Conservation (phyloP, 1,140 invertebrate genomes). For the Heliothis virescens region DNA sequence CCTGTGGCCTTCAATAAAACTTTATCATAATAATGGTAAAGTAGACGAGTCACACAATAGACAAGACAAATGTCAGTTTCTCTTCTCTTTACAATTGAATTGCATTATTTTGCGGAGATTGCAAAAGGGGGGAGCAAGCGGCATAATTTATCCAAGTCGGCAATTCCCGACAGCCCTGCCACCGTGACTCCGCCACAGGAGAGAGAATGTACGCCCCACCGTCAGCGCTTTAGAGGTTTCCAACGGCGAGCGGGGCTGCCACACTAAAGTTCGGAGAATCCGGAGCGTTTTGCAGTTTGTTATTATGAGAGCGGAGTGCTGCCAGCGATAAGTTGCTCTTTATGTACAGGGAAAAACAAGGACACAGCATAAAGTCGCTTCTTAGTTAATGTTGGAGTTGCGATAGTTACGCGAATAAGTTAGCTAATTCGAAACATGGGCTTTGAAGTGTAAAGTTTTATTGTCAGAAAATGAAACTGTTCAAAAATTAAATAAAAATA, state of each 20-base stretch:
- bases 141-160: slow-evolving; percentile 79
- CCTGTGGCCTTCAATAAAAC: slow-evolving; percentile 24
- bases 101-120: slow-evolving; percentile 78
- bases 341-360: slow-evolving; percentile 70
- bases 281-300: slow-evolving; percentile 81
- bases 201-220: slow-evolving; percentile 67
- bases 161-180: slow-evolving; percentile 79
- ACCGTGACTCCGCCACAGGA: slow-evolving; percentile 68
- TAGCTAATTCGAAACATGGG: slow-evolving; percentile 34
- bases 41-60: slow-evolving; percentile 53
- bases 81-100: slow-evolving; percentile 66
- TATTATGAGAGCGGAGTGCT: slow-evolving; percentile 68
- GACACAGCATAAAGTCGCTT: slow-evolving; percentile 63
- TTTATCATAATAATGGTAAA: slow-evolving; percentile 43
- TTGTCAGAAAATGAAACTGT: not conserved
- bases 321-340: slow-evolving; percentile 73
- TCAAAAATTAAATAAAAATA: not conserved
- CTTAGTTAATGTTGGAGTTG: slow-evolving; percentile 55
- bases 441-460: slow-evolving; percentile 8
- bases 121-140: slow-evolving; percentile 75
- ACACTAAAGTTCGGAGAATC: slow-evolving; percentile 79
- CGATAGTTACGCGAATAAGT: slow-evolving; percentile 56
- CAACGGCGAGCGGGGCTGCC: slow-evolving; percentile 68
- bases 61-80: slow-evolving; percentile 61
- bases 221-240: slow-evolving; percentile 79